Evolutionary conservation across 2,113 vertebrate species (phyloP).

Genomic region (Salvelinus alpinus): DNA sequence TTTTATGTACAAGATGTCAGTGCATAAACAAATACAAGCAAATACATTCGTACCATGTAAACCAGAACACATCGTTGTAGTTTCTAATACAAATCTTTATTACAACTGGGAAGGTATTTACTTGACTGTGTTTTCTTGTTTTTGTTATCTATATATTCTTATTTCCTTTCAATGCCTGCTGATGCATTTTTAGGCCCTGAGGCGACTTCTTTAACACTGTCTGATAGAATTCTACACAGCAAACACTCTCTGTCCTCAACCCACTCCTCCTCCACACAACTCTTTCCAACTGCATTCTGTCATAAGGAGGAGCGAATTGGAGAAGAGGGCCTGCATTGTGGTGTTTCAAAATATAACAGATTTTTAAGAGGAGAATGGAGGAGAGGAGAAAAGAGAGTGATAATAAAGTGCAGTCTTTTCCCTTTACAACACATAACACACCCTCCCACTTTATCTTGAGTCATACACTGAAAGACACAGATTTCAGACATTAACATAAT

Average conservation of each 20-base stretch:
- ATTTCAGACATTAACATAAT: constrained; percentile 8
- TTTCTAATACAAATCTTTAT: not conserved
- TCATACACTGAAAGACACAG: constrained; percentile 25
- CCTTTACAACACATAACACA: constrained; percentile 29
- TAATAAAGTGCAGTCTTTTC: constrained; percentile 15
- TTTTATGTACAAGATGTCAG: not conserved
- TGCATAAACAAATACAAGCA: not conserved
- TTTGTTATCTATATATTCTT: not conserved
- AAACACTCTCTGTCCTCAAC: constrained; percentile 49
- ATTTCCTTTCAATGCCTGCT: constrained; percentile 9
- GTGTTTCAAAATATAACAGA: constrained; percentile 10
- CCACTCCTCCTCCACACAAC: constrained; percentile 48
- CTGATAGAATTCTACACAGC: constrained; percentile 33
- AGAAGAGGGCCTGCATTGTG: constrained; percentile 15
- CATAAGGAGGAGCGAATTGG: constrained; percentile 41
- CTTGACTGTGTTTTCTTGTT: not conserved
- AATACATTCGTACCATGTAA: not conserved
- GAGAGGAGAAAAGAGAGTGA: constrained; percentile 30
- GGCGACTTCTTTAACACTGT: constrained; percentile 23
- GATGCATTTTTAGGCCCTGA: constrained; percentile 38
- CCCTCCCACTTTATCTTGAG: constrained; percentile 43
- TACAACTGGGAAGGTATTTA: not conserved
- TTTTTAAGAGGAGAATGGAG: constrained; percentile 18
- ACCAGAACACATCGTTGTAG: not conserved
- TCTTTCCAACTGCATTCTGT: constrained; percentile 42